phyloP scores from a whole-genome alignment of 1,140 invertebrate genomes.

The Lineus longissimus region DNA sequence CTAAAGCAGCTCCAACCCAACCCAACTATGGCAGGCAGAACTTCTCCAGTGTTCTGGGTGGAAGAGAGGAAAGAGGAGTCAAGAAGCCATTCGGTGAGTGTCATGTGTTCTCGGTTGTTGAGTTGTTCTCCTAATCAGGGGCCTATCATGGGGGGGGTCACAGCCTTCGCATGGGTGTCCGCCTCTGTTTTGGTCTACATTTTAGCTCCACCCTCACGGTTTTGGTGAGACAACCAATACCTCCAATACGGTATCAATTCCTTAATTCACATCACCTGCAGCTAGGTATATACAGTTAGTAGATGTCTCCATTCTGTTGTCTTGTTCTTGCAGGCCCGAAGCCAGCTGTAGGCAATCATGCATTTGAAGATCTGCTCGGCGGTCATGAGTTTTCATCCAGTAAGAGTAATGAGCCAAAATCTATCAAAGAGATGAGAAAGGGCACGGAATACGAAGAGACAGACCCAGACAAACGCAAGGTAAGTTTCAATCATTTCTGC shows the following conservation, averaged over 20 bases:
- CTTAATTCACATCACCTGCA: too few species aligned
- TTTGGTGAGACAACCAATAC: too few species aligned
- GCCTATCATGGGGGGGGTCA: neutral
- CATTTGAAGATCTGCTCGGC: slow-evolving; percentile 86
- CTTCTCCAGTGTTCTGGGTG: slow-evolving; percentile 61
- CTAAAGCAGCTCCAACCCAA: neutral
- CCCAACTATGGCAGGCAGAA: neutral
- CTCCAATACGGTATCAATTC: too few species aligned
- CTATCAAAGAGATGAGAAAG: slow-evolving; percentile 89
- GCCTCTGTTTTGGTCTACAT: too few species aligned
- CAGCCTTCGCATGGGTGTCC: too few species aligned
- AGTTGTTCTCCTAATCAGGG: neutral
- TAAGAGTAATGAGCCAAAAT: slow-evolving; percentile 74
- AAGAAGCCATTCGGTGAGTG: slow-evolving; percentile 44
- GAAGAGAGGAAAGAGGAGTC: slow-evolving; percentile 32
- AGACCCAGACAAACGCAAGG: slow-evolving; percentile 87
- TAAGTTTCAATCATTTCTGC: slow-evolving; percentile 58
- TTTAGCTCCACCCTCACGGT: too few species aligned
- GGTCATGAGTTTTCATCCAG: slow-evolving; percentile 73
- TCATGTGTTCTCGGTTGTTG: slow-evolving; percentile 11
- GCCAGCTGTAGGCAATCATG: slow-evolving; percentile 62
- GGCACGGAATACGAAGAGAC: slow-evolving; percentile 79
- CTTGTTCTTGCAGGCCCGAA: slow-evolving; percentile 39
- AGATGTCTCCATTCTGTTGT: too few species aligned
- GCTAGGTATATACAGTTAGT: too few species aligned